These are phyloP conservation scores for Stichodactyla mertensii DNA, from an alignment of 64 coral and sea anemone genomes.

Conservation along the genomic window DNA sequence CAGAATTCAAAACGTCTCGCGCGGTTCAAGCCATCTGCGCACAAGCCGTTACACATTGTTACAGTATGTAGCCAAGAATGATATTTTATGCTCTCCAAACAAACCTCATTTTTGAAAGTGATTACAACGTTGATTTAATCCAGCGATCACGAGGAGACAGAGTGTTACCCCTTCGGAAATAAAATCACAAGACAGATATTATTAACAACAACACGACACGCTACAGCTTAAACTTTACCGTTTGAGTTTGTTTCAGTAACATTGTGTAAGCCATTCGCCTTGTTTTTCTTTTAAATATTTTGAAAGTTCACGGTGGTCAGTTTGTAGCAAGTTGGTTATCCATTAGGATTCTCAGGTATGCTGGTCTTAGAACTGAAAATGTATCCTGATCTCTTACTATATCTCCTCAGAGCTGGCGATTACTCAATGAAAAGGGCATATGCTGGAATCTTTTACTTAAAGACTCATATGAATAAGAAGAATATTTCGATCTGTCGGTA, in stretches of 20 bases:
- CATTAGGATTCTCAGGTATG: too few relatives aligned
- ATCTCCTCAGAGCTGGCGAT: too few relatives aligned
- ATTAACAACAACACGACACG: not conserved
- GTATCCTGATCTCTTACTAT: too few relatives aligned
- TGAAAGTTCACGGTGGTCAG: not conserved
- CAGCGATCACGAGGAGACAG: not conserved
- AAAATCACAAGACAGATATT: not conserved
- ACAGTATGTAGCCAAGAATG: not conserved
- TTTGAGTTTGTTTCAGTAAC: not conserved
- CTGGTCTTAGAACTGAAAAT: too few relatives aligned
- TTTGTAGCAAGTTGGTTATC: too few relatives aligned
- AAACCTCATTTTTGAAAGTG: not conserved
- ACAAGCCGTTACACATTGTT: constrained; percentile 14
- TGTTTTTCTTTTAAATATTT: not conserved
- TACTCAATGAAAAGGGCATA: too few relatives aligned
- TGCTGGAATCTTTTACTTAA: too few relatives aligned
- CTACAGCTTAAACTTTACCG: not conserved
- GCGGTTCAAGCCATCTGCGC: not conserved
- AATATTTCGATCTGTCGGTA: too few relatives aligned
- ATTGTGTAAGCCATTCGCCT: not conserved
- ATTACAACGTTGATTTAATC: not conserved
- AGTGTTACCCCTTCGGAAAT: not conserved
- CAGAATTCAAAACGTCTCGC: not conserved
- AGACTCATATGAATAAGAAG: too few relatives aligned
- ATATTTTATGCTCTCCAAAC: not conserved